Conservation (phyloP, 1,140 invertebrate genomes). For the Drosophila athabasca region DNA sequence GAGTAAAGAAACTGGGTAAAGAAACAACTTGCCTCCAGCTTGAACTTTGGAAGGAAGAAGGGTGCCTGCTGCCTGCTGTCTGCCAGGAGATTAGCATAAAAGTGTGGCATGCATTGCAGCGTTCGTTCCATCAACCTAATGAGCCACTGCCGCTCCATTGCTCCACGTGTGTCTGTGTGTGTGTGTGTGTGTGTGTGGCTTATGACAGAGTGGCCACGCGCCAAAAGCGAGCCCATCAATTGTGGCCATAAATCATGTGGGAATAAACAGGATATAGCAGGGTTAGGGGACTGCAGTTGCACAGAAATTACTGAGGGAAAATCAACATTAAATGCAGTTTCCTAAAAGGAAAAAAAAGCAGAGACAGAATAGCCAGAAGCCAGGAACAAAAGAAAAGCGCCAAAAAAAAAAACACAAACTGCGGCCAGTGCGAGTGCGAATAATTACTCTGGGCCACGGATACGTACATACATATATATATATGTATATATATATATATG, state of each 20-base stretch:
- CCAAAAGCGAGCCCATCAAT: slow-evolving; percentile 17
- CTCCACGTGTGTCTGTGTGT: slow-evolving; percentile 11
- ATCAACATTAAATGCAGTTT: slow-evolving; percentile 59
- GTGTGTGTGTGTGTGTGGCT: too few species aligned
- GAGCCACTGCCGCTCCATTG: slow-evolving; percentile 45
- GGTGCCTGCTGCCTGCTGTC: slow-evolving; percentile 18
- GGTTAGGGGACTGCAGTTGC: too few species aligned
- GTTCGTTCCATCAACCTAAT: slow-evolving; percentile 77
- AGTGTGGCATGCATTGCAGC: slow-evolving; percentile 46
- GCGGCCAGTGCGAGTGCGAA: slow-evolving; percentile 69
- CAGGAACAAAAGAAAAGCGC: slow-evolving; percentile 1
- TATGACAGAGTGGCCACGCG: slow-evolving; percentile 43
- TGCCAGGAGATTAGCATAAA: slow-evolving; percentile 73
- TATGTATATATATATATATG: too few species aligned
- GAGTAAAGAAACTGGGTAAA: too few species aligned
- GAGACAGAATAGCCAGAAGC: too few species aligned
- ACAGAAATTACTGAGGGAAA: background rate
- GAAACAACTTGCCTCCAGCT: slow-evolving; percentile 18
- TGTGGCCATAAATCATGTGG: slow-evolving; percentile 53
- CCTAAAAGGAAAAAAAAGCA: slow-evolving; percentile 7
- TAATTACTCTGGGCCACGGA: slow-evolving; percentile 63
- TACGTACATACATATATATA: too few species aligned
- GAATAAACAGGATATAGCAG: slow-evolving; percentile 13
- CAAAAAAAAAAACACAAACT: slow-evolving; percentile 16
- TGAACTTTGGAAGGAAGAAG: slow-evolving; percentile 10